These are phyloP conservation scores for Origma solitaria DNA, from an alignment of 2,113 vertebrate species.

Conservation along the genomic window DNA sequence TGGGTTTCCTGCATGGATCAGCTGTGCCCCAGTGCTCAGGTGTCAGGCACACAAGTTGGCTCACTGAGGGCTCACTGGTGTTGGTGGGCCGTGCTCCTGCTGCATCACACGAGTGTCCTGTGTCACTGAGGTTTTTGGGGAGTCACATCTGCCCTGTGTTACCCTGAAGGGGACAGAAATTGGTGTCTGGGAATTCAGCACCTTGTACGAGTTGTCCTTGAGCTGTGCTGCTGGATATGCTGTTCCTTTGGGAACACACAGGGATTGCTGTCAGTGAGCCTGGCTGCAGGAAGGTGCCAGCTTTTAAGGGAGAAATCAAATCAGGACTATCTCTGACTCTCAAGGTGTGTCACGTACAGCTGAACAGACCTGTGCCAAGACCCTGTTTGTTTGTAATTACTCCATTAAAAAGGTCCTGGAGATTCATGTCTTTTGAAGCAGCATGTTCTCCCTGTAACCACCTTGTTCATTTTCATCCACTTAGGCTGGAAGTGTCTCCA, in stretches of 20 bases:
- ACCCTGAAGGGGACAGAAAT: neutral
- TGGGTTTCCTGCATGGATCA: neutral
- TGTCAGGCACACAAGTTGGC: neutral
- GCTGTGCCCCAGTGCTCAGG: neutral
- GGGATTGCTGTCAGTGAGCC: neutral
- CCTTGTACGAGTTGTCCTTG: rapidly evolving
- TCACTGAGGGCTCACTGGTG: neutral
- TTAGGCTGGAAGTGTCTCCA: neutral
- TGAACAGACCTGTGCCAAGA: neutral
- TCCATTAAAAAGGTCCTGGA: neutral
- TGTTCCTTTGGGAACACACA: neutral
- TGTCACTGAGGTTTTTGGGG: neutral
- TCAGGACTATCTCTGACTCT: neutral
- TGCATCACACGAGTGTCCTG: neutral
- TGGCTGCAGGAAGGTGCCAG: neutral
- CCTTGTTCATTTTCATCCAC: neutral
- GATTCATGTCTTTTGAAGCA: neutral
- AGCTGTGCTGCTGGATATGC: neutral
- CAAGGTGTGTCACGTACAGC: neutral
- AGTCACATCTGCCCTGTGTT: rapidly evolving
- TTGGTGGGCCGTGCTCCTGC: neutral
- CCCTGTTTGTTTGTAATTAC: neutral
- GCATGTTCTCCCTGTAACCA: neutral
- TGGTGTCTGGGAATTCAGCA: neutral
- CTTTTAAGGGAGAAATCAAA: neutral